phyloP scores from a whole-genome alignment of 2,113 vertebrate genomes.

The Camelus dromedarius region DNA sequence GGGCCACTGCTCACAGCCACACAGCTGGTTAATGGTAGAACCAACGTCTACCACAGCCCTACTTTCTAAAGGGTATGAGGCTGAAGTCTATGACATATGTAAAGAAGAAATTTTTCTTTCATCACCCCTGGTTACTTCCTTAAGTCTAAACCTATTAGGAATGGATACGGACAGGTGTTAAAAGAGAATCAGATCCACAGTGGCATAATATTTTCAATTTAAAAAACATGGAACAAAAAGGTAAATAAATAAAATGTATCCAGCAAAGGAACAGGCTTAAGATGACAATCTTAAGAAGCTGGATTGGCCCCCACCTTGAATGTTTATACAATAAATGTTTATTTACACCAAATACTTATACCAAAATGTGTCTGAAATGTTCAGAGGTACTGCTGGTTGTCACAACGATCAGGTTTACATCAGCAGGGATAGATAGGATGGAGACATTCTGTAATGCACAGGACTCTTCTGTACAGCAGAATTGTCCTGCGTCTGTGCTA shows the following conservation, averaged over 20 bases:
- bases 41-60: background rate
- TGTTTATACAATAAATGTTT: background rate
- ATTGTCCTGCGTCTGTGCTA: background rate
- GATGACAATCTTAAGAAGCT: background rate
- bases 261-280: background rate
- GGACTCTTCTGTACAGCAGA: background rate
- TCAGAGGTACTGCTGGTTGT: background rate
- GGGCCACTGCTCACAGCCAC: background rate
- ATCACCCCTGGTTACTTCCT: background rate
- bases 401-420: background rate
- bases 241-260: background rate
- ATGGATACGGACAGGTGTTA: background rate
- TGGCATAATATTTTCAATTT: constrained; percentile 3
- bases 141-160: background rate
- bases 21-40: background rate
- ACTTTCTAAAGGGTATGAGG: background rate
- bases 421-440: background rate
- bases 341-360: background rate
- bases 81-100: background rate
- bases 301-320: background rate
- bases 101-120: constrained; percentile 43
- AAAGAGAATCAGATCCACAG: background rate
- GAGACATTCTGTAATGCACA: background rate
- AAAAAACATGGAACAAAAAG: constrained; percentile 4
- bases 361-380: background rate